Base-by-base conservation (phyloP, 2,888 invertebrate genomes). In the Fragum fragum region DNA sequence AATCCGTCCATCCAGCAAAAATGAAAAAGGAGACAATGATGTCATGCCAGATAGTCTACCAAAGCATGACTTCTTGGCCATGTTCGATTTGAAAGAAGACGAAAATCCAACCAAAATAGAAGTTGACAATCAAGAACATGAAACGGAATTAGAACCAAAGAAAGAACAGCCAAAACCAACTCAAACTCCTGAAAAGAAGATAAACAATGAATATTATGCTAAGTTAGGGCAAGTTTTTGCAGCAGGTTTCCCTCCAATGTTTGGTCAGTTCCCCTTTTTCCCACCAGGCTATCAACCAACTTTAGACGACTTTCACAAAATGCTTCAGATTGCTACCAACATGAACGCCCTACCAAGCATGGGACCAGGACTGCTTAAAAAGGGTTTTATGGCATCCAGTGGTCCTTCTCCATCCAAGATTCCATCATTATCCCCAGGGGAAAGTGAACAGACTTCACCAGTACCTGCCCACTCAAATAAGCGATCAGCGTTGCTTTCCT, bases 41-140 rank as follows among this genome's bases (percentile, higher is more conserved):
- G 28, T 81, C 3, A 83, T 36, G 68, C 85, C 83, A 0, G 87
- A 87, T 42, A 70, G 79, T 63, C 84, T 91, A 14, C 73, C 82
- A 66, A 96, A 97, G 53, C 97, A 97, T 79, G 97, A 97, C 88
- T 98, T 98, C 93, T 97, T 98, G 92, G 97, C 97, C 0, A 96
- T 97, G 83, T 95, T 98, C 29, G 97, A 97, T 92, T 81, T 92
- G n/a, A 89, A 86, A 57, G 83, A 83, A 32, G 85, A 88, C 96
- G 92, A 97, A 73, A 69, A 85, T 42, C 59, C 42, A 71, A 76
- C 81, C 16, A 66, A 70, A n/a, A 72, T 73, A n/a, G 59, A 28
- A 26, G 28, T 21, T n/a, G 69, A 47, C 26, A 14, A 47, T 47
- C 5, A 36, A 36, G 32, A 36, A 36, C 3, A 6, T 36, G 53